phyloP scores from a whole-genome alignment of 1,140 invertebrate genomes.

The Brachionus koreanus region DNA sequence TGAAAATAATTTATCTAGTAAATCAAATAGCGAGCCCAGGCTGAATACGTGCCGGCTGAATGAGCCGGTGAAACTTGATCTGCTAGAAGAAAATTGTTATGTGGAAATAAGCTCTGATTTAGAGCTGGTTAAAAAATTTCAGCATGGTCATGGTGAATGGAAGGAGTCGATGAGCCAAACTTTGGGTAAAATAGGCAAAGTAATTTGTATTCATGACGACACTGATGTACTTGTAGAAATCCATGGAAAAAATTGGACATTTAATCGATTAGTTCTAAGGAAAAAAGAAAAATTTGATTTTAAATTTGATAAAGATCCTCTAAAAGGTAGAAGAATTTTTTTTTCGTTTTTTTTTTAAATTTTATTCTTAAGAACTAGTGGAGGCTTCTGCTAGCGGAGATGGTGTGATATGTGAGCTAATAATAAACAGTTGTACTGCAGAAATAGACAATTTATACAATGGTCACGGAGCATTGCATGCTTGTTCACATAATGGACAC shows the following conservation, averaged over 20 bases:
- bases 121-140: constrained; percentile 84
- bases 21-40: background rate
- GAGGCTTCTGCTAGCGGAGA: constrained; percentile 93
- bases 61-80: background rate
- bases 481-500: constrained; percentile 92
- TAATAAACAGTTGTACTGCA: constrained; percentile 47
- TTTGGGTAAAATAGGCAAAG: constrained; percentile 85
- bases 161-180: constrained; percentile 86
- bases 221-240: constrained; percentile 95
- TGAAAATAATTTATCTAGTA: constrained; percentile 1
- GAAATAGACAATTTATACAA: constrained; percentile 85
- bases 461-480: constrained; percentile 90
- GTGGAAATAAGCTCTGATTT: constrained; percentile 89
- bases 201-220: constrained; percentile 94
- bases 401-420: constrained; percentile 78
- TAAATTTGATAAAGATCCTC: background rate
- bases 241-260: constrained; percentile 90
- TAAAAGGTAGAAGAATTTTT: background rate
- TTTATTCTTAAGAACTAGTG: constrained; percentile 70
- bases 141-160: constrained; percentile 91
- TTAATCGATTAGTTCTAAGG: constrained; percentile 87
- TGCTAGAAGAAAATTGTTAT: constrained; percentile 69
- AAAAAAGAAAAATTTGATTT: constrained; percentile 65
- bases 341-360: background rate
- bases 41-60: background rate